These are phyloP conservation scores for Scaptomyza parva DNA, from an alignment of 2,888 invertebrate species.

Conservation along the genomic window DNA sequence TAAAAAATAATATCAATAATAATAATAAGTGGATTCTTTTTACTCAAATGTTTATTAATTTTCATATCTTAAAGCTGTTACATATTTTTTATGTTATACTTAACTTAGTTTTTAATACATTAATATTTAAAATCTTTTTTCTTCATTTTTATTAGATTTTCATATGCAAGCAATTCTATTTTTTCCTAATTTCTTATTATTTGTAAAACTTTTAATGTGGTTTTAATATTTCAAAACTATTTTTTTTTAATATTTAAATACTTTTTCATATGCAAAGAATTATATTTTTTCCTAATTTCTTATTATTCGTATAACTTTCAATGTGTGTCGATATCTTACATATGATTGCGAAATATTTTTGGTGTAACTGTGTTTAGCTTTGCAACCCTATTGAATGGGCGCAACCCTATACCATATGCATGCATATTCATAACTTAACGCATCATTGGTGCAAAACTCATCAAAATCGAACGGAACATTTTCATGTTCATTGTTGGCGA, in stretches of 20 bases:
- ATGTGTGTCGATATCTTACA: no score
- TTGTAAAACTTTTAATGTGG: neutral
- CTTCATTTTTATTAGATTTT: neutral
- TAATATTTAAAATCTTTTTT: fast-evolving
- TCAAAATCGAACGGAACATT: slow-evolving; percentile 56
- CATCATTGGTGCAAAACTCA: slow-evolving; percentile 56
- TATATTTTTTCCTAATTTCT: neutral
- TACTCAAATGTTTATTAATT: neutral
- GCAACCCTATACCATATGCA: no score
- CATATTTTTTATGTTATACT: neutral
- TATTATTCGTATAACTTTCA: neutral
- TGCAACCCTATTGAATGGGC: neutral
- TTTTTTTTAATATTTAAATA: no score
- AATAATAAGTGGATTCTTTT: neutral
- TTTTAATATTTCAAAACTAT: no score
- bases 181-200: neutral
- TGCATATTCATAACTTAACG: slow-evolving; percentile 74
- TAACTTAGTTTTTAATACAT: neutral
- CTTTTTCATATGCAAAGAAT: no score
- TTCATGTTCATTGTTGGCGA: slow-evolving; percentile 4
- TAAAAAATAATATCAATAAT: neutral
- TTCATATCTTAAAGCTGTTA: no score
- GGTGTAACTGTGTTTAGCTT: neutral
- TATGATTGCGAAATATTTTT: neutral
- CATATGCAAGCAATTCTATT: no score